Evolutionary conservation across 37 sponge, comb jelly and placozoan genomes (phyloP).

Genomic region (Theonella swinhoei): DNA sequence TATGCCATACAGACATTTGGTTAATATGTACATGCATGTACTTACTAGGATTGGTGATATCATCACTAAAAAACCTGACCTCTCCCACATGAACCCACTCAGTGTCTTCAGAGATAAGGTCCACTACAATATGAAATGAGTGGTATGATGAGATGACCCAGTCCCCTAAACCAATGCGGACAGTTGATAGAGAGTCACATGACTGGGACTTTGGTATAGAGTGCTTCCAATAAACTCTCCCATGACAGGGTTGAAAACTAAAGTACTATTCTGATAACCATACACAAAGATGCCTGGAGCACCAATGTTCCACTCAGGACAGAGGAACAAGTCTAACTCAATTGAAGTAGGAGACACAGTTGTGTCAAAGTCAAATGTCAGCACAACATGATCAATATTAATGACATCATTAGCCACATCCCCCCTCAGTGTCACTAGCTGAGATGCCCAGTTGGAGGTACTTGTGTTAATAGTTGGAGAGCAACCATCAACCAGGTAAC

Average conservation of each 20-base stretch:
- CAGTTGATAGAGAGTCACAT: neutral
- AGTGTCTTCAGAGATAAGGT: neutral
- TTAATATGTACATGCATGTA: too few species aligned
- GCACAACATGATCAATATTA: neutral
- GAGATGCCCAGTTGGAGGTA: neutral
- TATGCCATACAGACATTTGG: too few species aligned
- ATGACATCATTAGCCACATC: neutral
- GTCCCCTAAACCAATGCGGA: neutral
- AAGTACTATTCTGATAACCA: too few species aligned
- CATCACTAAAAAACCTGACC: too few species aligned
- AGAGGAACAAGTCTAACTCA: neutral
- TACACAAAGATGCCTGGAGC: neutral
- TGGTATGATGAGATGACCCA: neutral
- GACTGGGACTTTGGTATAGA: neutral
- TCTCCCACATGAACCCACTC: neutral
- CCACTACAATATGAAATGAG: neutral
- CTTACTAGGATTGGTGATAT: too few species aligned
- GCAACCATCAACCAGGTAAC: neutral
- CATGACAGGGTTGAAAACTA: neutral
- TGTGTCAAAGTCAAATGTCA: neutral
- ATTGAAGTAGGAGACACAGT: neutral
- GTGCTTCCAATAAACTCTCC: too few species aligned
- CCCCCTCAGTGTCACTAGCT: neutral
- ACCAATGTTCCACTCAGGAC: neutral
- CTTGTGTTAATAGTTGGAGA: neutral